phyloP scores from a whole-genome alignment of 2,888 invertebrate genomes.

The Xestia sexstrigata region DNA sequence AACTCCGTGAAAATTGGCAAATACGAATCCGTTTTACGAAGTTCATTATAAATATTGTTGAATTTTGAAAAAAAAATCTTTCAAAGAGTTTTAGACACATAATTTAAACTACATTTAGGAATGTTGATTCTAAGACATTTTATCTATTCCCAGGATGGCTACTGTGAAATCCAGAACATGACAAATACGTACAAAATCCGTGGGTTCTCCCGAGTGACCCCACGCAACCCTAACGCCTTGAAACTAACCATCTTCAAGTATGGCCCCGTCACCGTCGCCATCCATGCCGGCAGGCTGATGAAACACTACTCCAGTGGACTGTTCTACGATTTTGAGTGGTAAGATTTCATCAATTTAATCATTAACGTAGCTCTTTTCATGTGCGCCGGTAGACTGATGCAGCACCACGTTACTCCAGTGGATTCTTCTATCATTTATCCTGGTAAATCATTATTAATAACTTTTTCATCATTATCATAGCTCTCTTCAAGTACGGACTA shows the following conservation, averaged over 20 bases:
- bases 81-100: too few species aligned
- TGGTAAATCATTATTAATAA: slow-evolving; percentile 68
- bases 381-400: slow-evolving; percentile 62
- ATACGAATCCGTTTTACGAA: too few species aligned
- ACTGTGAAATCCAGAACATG: slow-evolving; percentile 72
- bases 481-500: slow-evolving; percentile 73
- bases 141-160: slow-evolving; percentile 69
- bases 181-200: slow-evolving; percentile 68
- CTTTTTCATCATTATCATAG: too few species aligned
- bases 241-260: slow-evolving; percentile 74
- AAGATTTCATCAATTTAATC: slow-evolving; percentile 5
- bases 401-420: slow-evolving; percentile 71
- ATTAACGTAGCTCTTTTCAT: slow-evolving; percentile 64
- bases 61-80: background rate
- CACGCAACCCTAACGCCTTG: slow-evolving; percentile 71
- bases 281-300: slow-evolving; percentile 66
- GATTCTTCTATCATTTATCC: slow-evolving; percentile 72
- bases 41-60: background rate
- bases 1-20: background rate
- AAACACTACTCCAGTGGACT: slow-evolving; percentile 73
- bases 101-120: background rate
- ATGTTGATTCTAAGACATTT: background rate
- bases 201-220: slow-evolving; percentile 72
- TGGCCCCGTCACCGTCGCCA: slow-evolving; percentile 73
- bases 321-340: slow-evolving; percentile 76